These are phyloP conservation scores for Octodon degus DNA, from an alignment of 2,113 vertebrate genomes.

Conservation along the genomic window DNA sequence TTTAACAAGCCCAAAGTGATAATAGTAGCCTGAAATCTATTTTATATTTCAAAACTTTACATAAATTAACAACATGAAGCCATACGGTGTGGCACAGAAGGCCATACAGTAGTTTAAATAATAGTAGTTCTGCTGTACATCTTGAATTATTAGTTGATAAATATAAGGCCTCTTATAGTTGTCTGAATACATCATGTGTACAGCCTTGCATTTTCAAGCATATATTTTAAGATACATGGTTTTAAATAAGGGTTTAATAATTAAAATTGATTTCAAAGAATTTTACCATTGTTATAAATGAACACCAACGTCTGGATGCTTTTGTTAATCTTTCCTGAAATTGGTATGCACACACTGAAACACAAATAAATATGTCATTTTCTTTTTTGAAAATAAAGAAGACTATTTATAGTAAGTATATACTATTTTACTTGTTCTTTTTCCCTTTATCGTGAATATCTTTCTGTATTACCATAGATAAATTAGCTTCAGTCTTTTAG, in stretches of 20 bases:
- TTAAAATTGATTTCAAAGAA: conserved; percentile 48
- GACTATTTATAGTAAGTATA: background rate
- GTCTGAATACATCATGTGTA: background rate
- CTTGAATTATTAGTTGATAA: conserved; percentile 1
- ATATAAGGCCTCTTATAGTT: background rate
- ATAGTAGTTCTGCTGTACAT: background rate
- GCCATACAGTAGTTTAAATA: background rate
- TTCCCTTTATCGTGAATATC: conserved; percentile 3
- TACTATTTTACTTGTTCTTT: background rate
- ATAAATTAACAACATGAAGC: background rate
- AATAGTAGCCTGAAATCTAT: conserved; percentile 16
- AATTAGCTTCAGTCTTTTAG: background rate
- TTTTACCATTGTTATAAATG: conserved; percentile 15
- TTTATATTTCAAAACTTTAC: conserved; percentile 36
- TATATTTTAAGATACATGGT: background rate
- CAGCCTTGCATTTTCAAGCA: background rate
- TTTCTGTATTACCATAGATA: background rate
- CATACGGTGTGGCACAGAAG: background rate
- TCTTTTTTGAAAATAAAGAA: conserved; percentile 37
- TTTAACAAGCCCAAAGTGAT: background rate
- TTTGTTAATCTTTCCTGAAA: background rate
- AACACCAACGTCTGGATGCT: background rate
- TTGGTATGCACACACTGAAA: background rate
- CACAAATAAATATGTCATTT: background rate
- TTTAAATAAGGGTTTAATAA: conserved; percentile 34